phyloP scores from a whole-genome alignment of 2,888 invertebrate genomes.

The Coelopa pilipes region DNA sequence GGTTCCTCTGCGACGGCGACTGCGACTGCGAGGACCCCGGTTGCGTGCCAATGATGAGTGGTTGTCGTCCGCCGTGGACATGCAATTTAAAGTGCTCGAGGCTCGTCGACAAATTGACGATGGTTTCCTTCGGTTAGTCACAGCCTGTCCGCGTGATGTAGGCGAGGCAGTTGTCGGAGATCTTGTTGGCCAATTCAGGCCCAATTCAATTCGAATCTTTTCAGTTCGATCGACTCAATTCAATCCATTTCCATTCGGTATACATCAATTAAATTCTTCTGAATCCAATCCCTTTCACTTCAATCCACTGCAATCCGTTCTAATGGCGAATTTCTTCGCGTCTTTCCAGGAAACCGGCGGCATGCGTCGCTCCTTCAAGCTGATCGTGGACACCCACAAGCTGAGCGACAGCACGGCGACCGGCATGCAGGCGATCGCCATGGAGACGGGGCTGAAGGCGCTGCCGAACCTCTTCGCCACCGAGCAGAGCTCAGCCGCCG shows the following conservation, averaged over 20 bases:
- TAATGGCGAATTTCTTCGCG: not conserved
- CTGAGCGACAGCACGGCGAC: conserved; percentile 52
- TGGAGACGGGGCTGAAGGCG: conserved; percentile 50
- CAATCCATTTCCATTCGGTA: no score
- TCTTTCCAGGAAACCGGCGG: conserved; percentile 55
- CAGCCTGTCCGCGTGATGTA: no score
- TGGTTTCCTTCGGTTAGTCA: no score
- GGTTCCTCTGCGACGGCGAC: not conserved
- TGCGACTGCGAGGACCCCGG: not conserved
- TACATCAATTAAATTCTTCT: no score
- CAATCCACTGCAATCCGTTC: not conserved
- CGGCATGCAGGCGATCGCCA: conserved; percentile 52
- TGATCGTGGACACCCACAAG: conserved; percentile 57
- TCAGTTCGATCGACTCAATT: no score
- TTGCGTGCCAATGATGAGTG: conserved; percentile 42
- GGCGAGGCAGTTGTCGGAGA: no score
- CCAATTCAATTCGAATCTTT: no score
- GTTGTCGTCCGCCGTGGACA: not conserved
- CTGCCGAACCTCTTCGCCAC: conserved; percentile 48
- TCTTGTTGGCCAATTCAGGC: no score
- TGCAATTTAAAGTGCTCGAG: not conserved
- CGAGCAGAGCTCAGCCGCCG: conserved; percentile 46
- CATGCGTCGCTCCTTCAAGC: conserved; percentile 57
- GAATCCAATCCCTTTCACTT: no score
- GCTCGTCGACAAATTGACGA: not conserved